Percentiles rank a stretch among this genome's conserved stretches.
These are phyloP conservation scores for Penaeus indicus DNA, from an alignment of 1,140 invertebrate species.

Conservation along the genomic window DNA sequence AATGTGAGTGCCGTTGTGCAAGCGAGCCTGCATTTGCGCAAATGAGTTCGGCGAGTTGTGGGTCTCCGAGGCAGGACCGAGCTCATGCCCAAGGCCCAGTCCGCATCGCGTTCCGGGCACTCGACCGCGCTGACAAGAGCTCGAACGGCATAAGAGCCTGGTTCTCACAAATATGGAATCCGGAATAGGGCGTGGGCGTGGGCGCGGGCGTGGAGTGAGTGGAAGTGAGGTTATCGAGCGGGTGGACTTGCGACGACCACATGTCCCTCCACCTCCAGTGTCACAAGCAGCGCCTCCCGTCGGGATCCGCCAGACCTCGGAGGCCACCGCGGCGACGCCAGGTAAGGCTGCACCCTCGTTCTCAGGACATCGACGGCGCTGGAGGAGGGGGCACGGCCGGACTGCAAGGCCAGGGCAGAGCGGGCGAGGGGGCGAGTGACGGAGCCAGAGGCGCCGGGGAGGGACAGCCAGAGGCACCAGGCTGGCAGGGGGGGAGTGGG, in stretches of 20 bases:
- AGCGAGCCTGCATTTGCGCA: neutral
- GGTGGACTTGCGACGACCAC: conserved; percentile 29
- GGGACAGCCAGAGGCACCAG: too few relatives aligned
- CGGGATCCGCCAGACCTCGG: neutral
- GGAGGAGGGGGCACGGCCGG: too few relatives aligned
- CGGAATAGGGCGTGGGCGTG: conserved; percentile 2
- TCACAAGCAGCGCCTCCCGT: neutral
- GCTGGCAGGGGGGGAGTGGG: too few relatives aligned
- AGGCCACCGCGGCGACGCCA: neutral
- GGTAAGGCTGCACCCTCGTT: neutral
- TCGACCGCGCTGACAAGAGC: neutral
- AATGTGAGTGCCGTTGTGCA: neutral
- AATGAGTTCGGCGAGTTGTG: neutral
- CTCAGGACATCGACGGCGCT: neutral
- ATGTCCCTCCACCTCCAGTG: conserved; percentile 4
- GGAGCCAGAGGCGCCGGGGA: too few relatives aligned
- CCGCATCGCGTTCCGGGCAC: neutral
- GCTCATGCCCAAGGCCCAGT: conserved; percentile 12
- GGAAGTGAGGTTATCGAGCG: conserved; percentile 12
- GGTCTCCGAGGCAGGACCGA: neutral
- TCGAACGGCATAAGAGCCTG: neutral
- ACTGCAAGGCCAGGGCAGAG: too few relatives aligned
- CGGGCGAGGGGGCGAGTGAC: too few relatives aligned
- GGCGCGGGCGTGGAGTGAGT: conserved; percentile 15
- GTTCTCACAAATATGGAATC: neutral